Conservation (phyloP, 1,140 invertebrate genomes). For the Leptinotarsa undecemlineata region DNA sequence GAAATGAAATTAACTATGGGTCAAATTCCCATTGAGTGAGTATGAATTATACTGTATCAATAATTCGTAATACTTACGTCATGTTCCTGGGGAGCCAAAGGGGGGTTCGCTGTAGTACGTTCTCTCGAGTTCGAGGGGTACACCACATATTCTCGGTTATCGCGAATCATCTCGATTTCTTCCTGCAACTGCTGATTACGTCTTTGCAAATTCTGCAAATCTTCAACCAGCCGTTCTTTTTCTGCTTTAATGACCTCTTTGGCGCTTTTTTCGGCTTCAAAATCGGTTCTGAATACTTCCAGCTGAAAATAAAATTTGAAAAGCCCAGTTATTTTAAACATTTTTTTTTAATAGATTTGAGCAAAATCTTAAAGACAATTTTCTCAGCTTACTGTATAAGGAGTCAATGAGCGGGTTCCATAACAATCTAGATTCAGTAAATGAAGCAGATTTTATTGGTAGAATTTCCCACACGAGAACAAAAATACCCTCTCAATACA, state of each 20-base stretch:
- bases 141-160: conserved; percentile 16
- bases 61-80: not conserved
- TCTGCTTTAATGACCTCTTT: conserved; percentile 38
- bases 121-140: not conserved
- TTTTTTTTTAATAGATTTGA: too few species aligned
- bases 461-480: too few species aligned
- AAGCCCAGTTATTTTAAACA: too few species aligned
- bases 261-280: conserved; percentile 40
- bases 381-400: too few species aligned
- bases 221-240: conserved; percentile 42
- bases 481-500: too few species aligned
- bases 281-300: conserved; percentile 46
- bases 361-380: too few species aligned
- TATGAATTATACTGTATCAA: too few species aligned
- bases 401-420: too few species aligned
- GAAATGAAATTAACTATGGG: too few species aligned
- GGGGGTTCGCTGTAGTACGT: not conserved
- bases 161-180: conserved; percentile 41
- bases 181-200: conserved; percentile 47
- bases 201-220: conserved; percentile 44
- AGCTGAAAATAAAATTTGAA: conserved; percentile 25
- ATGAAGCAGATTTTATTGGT: too few species aligned
- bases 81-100: not conserved
- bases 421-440: too few species aligned
- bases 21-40: too few species aligned